Base-by-base conservation (phyloP, 2,888 invertebrate species). In the Phaedon cochleariae region DNA sequence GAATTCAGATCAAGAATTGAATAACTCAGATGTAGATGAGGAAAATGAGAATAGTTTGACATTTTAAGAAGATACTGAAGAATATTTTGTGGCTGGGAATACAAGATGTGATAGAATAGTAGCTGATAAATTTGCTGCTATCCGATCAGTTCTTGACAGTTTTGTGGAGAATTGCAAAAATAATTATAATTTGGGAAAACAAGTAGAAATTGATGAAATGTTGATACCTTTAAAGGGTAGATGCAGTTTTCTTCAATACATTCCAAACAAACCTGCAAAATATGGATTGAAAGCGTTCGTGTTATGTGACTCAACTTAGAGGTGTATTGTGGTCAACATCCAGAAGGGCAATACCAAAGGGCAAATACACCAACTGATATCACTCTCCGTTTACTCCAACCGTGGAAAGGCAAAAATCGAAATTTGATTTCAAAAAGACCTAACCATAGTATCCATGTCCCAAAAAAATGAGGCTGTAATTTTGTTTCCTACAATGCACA, bases 371-470 rank as follows among this genome's bases (percentile, higher is more conserved):
- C 69, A 54, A 26, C 49, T 62, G 62, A 29, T 15, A 48, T 62
- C 22, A 48, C 48, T 26, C 57, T 49, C 15, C 48, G 64, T 29
- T 60, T 70, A 54, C 34, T 69, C 18, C 49, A 65, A 10, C 59
- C 54, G 34, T 48, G 18, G 21, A 64, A 69, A 65, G 62, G 62
- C 53, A 53, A 54, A 37, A 65, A 69, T 45, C 26, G 66, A 52
- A 75, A 76, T 65, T 46, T 74, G 55, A 60, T 60, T 62, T 15
- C 49, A 55, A 49, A 37, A 59, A 37, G 37, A 63, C 21, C 18
- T 77, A 5, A 75, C 75, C n/a, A 64, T 79, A 5, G 76, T 77
- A 3, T 78, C 76, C 74, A 73, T 62, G 67, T 72, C 63, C 60
- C 55, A 69, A 59, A 68, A 62, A 55, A 73, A 71, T 34, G 76